Evolutionary conservation across 2,888 invertebrate genomes (phyloP).

Genomic region (Polyommatus iphigenia): DNA sequence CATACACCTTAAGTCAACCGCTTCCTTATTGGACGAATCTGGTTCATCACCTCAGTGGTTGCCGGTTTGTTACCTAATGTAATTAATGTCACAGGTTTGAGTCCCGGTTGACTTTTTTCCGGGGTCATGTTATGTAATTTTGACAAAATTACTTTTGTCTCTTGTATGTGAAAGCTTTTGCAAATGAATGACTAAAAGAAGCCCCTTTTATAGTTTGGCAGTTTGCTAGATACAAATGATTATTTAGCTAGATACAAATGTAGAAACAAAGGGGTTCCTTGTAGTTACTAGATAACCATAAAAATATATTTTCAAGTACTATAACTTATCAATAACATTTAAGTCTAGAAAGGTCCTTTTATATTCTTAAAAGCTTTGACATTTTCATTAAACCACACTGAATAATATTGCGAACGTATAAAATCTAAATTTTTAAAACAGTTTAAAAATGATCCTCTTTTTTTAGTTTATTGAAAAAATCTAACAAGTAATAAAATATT

Average conservation of each 20-base stretch:
- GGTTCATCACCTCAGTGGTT: slow-evolving; percentile 9
- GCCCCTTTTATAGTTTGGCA: neutral
- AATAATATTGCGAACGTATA: too few relatives aligned
- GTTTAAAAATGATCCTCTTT: neutral
- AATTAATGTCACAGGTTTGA: neutral
- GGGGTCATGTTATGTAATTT: neutral
- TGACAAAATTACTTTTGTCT: neutral
- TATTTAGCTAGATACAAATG: too few relatives aligned
- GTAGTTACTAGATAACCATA: neutral
- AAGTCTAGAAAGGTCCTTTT: neutral
- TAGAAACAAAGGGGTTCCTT: neutral
- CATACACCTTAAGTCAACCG: neutral
- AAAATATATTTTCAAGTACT: neutral
- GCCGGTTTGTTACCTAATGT: neutral
- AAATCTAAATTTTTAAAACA: neutral
- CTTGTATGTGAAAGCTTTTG: neutral
- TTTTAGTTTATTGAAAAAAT: neutral
- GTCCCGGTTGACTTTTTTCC: neutral
- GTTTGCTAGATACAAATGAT: neutral
- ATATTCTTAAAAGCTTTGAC: neutral
- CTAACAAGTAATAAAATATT: too few relatives aligned
- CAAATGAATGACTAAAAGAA: neutral
- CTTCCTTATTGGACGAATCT: slow-evolving; percentile 29
- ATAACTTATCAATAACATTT: neutral
- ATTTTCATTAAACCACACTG: neutral